These are phyloP conservation scores for Pseudorectes ferrugineus DNA, from an alignment of 2,113 vertebrate species.

Conservation along the genomic window DNA sequence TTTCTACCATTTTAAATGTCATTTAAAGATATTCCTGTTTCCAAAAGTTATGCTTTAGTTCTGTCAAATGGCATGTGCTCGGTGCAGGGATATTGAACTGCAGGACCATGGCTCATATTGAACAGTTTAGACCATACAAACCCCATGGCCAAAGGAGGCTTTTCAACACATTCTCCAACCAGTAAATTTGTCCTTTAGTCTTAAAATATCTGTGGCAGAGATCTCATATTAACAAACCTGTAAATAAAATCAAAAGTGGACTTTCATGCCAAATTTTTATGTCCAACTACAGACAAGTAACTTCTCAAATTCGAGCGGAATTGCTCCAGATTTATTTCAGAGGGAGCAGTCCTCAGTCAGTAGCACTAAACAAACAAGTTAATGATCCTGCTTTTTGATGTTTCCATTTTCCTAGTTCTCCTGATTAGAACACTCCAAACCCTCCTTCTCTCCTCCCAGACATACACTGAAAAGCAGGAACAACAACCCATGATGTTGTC, in stretches of 20 bases:
- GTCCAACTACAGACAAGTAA: background rate
- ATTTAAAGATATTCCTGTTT: background rate
- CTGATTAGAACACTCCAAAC: background rate
- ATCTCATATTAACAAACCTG: background rate
- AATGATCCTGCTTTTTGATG: background rate
- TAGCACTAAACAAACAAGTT: background rate
- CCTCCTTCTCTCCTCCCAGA: background rate
- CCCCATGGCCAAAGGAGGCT: background rate
- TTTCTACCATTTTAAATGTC: background rate
- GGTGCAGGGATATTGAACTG: background rate
- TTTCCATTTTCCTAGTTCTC: background rate
- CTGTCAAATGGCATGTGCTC: background rate
- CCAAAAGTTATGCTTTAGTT: background rate
- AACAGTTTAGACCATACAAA: background rate
- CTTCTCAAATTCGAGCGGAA: background rate
- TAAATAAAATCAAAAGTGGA: background rate
- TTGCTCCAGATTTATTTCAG: background rate
- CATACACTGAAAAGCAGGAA: background rate
- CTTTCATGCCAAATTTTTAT: background rate
- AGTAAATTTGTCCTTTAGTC: background rate
- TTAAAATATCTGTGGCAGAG: background rate
- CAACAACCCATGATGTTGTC: background rate
- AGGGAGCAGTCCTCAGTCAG: background rate
- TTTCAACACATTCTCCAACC: background rate
- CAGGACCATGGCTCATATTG: background rate